These are phyloP conservation scores for Lanius ludovicianus DNA, from an alignment of 2,113 vertebrate genomes.

Conservation along the genomic window DNA sequence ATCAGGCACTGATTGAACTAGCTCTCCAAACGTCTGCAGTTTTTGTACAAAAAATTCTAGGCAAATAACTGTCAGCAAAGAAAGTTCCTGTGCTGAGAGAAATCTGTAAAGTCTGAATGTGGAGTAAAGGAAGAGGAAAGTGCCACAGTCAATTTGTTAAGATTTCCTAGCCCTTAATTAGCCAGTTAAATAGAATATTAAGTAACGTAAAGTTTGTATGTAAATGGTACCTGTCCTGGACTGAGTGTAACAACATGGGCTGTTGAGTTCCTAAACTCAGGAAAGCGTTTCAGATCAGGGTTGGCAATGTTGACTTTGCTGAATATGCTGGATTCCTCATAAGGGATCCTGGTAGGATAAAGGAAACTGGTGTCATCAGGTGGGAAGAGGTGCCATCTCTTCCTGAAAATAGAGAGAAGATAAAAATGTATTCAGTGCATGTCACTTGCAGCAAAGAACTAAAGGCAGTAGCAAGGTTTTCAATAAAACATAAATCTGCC, in stretches of 20 bases:
- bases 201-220: neutral
- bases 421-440: conserved; percentile 23
- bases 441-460: conserved; percentile 26
- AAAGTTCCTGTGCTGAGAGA: neutral
- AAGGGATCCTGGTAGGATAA: conserved; percentile 95
- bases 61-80: neutral
- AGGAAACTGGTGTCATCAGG: conserved; percentile 85
- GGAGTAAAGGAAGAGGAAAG: neutral
- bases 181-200: neutral
- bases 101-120: neutral
- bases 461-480: conserved; percentile 60
- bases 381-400: conserved; percentile 93
- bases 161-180: neutral
- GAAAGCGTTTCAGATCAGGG: conserved; percentile 84
- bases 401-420: conserved; percentile 78
- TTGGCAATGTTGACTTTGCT: conserved; percentile 86
- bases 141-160: neutral
- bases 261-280: conserved; percentile 75
- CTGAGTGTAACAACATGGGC: conserved; percentile 81
- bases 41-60: neutral
- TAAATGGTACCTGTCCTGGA: conserved; percentile 88
- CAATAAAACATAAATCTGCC: conserved; percentile 60
- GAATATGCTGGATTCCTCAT: conserved; percentile 97
- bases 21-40: neutral
- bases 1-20: neutral